phyloP scores from a whole-genome alignment of 2,797 vertebrate species.

The Sphenodon punctatus region DNA sequence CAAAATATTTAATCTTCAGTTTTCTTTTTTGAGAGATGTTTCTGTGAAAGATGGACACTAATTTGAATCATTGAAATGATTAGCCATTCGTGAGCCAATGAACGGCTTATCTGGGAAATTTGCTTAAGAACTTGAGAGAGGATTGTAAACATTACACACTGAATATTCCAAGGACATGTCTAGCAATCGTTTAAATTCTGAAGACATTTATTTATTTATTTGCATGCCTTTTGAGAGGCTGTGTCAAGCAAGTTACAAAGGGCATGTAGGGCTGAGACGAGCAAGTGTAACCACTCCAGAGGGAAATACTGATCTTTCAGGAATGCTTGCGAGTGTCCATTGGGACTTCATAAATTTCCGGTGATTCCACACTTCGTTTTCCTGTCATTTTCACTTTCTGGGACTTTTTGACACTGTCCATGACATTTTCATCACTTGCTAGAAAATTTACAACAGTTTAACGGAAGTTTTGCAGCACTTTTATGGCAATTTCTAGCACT shows the following conservation, averaged over 20 bases:
- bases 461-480: no score
- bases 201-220: neutral
- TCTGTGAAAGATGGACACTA: constrained; percentile 28
- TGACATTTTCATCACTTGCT: no score
- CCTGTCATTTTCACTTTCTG: no score
- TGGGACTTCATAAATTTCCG: no score
- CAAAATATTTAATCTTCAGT: constrained; percentile 37
- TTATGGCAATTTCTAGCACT: no score
- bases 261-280: neutral
- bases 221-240: neutral
- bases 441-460: no score
- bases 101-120: constrained; percentile 19
- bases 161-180: neutral
- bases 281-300: no score
- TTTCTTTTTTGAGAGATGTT: constrained; percentile 35
- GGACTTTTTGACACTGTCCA: no score
- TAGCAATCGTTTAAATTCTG: neutral
- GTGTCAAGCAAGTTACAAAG: neutral
- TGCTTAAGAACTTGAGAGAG: constrained; percentile 23
- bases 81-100: neutral
- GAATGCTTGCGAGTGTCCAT: no score
- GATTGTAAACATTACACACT: constrained; percentile 14
- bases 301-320: no score
- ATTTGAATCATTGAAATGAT: constrained; percentile 18
- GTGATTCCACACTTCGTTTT: no score